These are phyloP conservation scores for Phrynocephalus vlangalii DNA, from an alignment of 2,797 vertebrate genomes.

Conservation along the genomic window DNA sequence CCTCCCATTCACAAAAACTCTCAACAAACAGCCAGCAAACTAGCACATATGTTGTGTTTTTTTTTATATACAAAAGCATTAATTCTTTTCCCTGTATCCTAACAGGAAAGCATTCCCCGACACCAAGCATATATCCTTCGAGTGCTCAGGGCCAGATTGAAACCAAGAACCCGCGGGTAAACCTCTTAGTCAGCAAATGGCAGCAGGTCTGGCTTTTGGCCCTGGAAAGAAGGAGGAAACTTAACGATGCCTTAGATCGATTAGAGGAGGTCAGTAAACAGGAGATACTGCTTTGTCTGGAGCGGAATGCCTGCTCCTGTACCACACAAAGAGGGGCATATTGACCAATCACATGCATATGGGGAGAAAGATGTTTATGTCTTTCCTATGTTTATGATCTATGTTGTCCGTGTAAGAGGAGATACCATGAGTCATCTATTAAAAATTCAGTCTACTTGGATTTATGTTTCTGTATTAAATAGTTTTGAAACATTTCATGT, in stretches of 20 bases:
- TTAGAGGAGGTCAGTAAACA: conserved; percentile 90
- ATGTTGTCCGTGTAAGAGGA: conserved; percentile 1
- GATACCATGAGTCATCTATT: neutral
- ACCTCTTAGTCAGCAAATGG: conserved; percentile 97
- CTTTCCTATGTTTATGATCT: neutral
- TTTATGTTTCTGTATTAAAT: neutral
- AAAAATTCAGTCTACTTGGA: conserved; percentile 9
- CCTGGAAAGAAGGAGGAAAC: conserved; percentile 92
- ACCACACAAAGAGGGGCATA: neutral
- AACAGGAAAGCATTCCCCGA: conserved; percentile 93
- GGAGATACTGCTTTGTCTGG: neutral
- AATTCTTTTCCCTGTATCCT: conserved; percentile 45
- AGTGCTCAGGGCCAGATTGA: conserved; percentile 90
- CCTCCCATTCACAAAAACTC: neutral
- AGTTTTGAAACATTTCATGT: neutral
- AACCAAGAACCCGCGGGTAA: conserved; percentile 95
- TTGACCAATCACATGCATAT: neutral
- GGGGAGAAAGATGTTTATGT: conserved; percentile 7
- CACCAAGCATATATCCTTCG: conserved; percentile 88
- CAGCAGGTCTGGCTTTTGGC: conserved; percentile 99
- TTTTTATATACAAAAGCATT: conserved; percentile 16
- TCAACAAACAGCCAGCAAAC: too few relatives aligned
- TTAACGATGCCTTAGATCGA: conserved; percentile 96
- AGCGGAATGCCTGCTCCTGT: neutral
- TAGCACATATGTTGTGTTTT: neutral